A percentile compares a stretch with the other conserved stretches of the same genome.
These are phyloP conservation scores for Kryptolebias ocellatus DNA, from an alignment of 2,797 vertebrate species.

Conservation along the genomic window DNA sequence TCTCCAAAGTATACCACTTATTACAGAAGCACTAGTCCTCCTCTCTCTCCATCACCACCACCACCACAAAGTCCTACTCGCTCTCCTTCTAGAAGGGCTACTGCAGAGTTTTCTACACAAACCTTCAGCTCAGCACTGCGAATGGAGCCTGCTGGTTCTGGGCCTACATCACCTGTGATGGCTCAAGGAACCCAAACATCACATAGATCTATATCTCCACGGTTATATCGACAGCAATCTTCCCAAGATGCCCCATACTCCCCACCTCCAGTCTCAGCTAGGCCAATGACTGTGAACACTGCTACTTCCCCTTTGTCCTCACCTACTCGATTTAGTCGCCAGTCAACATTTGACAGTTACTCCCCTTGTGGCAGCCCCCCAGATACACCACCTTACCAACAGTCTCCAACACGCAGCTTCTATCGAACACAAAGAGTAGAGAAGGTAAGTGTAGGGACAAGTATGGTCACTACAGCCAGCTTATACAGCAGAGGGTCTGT, in stretches of 20 bases:
- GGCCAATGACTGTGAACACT: conserved; percentile 86
- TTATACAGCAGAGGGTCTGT: conserved; percentile 90
- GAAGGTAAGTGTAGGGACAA: conserved; percentile 85
- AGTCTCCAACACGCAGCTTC: conserved; percentile 81
- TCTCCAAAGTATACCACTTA: conserved; percentile 86
- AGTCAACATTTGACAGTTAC: conserved; percentile 86
- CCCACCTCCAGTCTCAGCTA: conserved; percentile 86
- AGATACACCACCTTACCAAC: conserved; percentile 86
- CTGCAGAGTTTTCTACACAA: conserved; percentile 93
- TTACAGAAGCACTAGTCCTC: conserved; percentile 90
- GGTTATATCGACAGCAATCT: conserved; percentile 88
- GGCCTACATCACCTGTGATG: conserved; percentile 83
- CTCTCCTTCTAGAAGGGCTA: conserved; percentile 83
- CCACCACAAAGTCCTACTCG: conserved; percentile 88
- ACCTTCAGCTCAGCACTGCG: conserved; percentile 83
- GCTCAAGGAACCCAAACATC: conserved; percentile 93
- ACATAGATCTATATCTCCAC: conserved; percentile 83
- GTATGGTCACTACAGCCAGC: conserved; percentile 82
- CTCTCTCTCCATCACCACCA: conserved; percentile 90
- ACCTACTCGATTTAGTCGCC: conserved; percentile 87
- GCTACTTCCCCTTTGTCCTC: conserved; percentile 91
- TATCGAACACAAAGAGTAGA: conserved; percentile 83
- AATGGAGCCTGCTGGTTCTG: conserved; percentile 66
- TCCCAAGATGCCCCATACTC: conserved; percentile 89
- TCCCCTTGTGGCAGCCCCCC: conserved; percentile 85